Base-by-base conservation (phyloP, 2,113 vertebrate species). In the Okapia johnstoni region DNA sequence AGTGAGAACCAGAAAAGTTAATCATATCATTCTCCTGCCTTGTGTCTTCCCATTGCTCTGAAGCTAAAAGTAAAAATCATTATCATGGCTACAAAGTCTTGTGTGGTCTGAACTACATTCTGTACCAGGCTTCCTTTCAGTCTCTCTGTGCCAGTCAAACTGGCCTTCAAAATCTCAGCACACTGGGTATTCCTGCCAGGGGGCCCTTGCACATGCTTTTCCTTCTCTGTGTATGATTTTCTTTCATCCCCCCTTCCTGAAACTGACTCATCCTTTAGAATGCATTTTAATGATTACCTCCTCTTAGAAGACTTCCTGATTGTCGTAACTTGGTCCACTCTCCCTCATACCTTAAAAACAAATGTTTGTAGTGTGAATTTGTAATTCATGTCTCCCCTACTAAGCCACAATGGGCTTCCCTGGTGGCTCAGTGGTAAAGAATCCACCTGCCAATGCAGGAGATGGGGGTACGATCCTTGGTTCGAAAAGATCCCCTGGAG, bases 341-440 rank as follows among this genome's bases (percentile, higher is more conserved):
- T 95, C 60, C 88, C 96, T 95, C 52, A 50, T 46, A 90, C 60
- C 60, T 84, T 94, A n/a, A 96, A 97, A 97, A 93, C 55, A 97
- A 73, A 84, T 85, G 70, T 89, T 86, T 94, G 77, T 91, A 57
- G 46, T 97, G 30, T 93, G 61, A 91, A 52, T 26, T 63, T 61
- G 79, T 84, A 79, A 76, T 94, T 94, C 40, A 91, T 79, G 60
- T 90, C 87, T 97, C 30, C 48, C 48, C 48, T 80, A 2, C 30
- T 52, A 80, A 30, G 30, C 77, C 77, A 43, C 40, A 43, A 14
- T 76, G 40, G 40, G 40, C 70, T 43, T 76, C 40, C 23, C 36
- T 36, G n/a, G n/a, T 70, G n/a, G 66, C 66, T 70, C 66, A 70
- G n/a, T 70, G n/a, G n/a, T 36, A 70, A 70, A 36, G n/a, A 76